A percentile compares a stretch with the other conserved stretches of the same genome.
phyloP scores from a whole-genome alignment of 2,888 invertebrate genomes.

The Nemotelus nigrinus region DNA sequence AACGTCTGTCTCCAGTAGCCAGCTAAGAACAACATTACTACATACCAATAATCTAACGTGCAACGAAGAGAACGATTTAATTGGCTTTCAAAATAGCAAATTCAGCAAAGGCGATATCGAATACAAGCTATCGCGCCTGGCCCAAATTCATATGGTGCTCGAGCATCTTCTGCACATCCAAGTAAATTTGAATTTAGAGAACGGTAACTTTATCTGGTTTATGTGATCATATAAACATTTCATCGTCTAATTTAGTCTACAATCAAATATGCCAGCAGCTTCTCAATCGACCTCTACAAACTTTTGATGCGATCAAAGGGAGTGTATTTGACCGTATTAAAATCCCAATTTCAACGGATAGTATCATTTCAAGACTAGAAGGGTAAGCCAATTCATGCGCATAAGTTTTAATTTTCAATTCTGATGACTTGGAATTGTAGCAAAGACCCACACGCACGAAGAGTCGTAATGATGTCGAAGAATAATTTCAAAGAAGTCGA shows the following conservation, averaged over 20 bases:
- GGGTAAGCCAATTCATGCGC: conserved; percentile 52
- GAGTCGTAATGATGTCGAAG: conserved; percentile 58
- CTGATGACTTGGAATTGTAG: conserved; percentile 49
- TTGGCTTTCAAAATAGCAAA: conserved; percentile 61
- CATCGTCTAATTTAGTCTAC: conserved; percentile 54
- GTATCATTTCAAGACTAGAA: conserved; percentile 59
- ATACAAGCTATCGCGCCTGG: conserved; percentile 57
- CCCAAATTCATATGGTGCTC: conserved; percentile 61
- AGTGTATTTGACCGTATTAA: conserved; percentile 59
- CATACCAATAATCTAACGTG: conserved; percentile 55
- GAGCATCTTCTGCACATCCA: conserved; percentile 63
- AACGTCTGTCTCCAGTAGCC: conserved; percentile 35
- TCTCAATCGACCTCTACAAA: conserved; percentile 56
- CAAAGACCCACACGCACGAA: conserved; percentile 60
- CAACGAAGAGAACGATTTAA: conserved; percentile 51
- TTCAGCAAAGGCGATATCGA: conserved; percentile 58
- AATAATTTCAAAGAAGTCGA: conserved; percentile 58
- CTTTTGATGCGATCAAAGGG: conserved; percentile 52
- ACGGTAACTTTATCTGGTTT: conserved; percentile 53
- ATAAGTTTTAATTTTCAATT: not conserved
- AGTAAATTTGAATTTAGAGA: conserved; percentile 60
- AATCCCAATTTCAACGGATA: conserved; percentile 58
- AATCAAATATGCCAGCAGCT: conserved; percentile 59
- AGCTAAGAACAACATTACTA: conserved; percentile 59
- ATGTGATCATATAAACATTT: not conserved